Percentiles rank a stretch among this genome's conserved stretches.
These are phyloP conservation scores for Desmodus rotundus DNA, from an alignment of 2,113 vertebrate species.

Conservation along the genomic window DNA sequence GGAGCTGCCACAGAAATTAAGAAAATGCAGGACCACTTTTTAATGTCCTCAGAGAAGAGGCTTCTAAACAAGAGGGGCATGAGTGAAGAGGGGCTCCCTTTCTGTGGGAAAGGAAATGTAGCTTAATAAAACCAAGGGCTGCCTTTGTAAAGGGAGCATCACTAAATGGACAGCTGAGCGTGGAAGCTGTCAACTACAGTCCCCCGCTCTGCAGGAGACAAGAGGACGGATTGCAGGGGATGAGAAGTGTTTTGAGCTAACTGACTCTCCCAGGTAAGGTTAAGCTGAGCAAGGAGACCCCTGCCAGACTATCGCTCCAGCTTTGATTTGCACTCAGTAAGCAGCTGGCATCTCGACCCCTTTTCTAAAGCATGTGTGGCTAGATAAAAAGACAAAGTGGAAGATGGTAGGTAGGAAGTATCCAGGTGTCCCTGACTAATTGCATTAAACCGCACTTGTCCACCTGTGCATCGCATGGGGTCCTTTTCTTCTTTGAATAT, in stretches of 20 bases:
- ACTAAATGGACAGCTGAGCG: neutral
- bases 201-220: conserved; percentile 52
- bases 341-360: conserved; percentile 56
- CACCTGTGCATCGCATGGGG: conserved; percentile 13
- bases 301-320: conserved; percentile 39
- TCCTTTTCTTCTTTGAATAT: conserved; percentile 20
- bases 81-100: neutral
- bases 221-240: conserved; percentile 62
- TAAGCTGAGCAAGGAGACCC: conserved; percentile 29
- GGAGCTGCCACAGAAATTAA: neutral
- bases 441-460: conserved; percentile 47
- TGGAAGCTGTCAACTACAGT: conserved; percentile 63
- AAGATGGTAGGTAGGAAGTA: conserved; percentile 53
- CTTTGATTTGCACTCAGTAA: conserved; percentile 66
- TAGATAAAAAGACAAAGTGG: conserved; percentile 55
- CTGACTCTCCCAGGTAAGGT: conserved; percentile 66
- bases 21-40: neutral
- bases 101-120: neutral
- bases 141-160: conserved; percentile 27
- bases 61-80: neutral
- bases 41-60: neutral
- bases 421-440: conserved; percentile 59
- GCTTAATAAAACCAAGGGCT: conserved; percentile 2
- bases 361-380: conserved; percentile 67
- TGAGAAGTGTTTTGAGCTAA: conserved; percentile 67